These are phyloP conservation scores for Conomelus anceps DNA, from an alignment of 2,888 invertebrate genomes.

Conservation along the genomic window DNA sequence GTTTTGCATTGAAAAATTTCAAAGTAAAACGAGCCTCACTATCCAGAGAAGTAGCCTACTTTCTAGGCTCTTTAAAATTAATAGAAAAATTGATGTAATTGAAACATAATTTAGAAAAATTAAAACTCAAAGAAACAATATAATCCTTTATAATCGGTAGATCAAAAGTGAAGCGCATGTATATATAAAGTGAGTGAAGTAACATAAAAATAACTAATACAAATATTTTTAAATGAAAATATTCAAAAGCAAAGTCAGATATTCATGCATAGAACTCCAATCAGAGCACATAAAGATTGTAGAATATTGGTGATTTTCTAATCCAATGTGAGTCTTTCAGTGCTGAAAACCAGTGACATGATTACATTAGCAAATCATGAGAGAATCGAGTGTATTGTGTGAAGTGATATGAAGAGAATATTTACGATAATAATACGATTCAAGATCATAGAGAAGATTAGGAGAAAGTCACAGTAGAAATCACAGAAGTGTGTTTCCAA, in stretches of 20 bases:
- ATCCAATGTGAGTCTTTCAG: not conserved
- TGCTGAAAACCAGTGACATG: not conserved
- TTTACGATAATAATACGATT: not conserved
- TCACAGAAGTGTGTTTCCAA: not conserved
- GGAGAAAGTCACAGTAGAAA: conserved; percentile 12
- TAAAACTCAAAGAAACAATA: too few species aligned
- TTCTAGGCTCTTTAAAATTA: too few species aligned
- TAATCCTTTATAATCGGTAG: too few species aligned
- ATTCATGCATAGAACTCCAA: not conserved
- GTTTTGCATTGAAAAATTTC: too few species aligned
- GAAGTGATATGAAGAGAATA: not conserved
- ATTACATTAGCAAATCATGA: not conserved
- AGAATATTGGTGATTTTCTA: not conserved
- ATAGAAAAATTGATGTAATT: too few species aligned
- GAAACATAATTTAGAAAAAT: too few species aligned
- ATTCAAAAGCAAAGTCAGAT: not conserved
- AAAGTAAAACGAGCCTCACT: too few species aligned
- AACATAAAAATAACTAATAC: too few species aligned
- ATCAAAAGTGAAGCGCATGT: too few species aligned
- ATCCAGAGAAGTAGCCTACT: too few species aligned
- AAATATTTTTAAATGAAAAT: not conserved
- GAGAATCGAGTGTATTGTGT: not conserved
- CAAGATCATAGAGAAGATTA: not conserved
- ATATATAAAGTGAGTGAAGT: not conserved
- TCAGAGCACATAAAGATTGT: not conserved